Conservation (phyloP, 2,888 invertebrate species). For the Eilema sororculum region DNA sequence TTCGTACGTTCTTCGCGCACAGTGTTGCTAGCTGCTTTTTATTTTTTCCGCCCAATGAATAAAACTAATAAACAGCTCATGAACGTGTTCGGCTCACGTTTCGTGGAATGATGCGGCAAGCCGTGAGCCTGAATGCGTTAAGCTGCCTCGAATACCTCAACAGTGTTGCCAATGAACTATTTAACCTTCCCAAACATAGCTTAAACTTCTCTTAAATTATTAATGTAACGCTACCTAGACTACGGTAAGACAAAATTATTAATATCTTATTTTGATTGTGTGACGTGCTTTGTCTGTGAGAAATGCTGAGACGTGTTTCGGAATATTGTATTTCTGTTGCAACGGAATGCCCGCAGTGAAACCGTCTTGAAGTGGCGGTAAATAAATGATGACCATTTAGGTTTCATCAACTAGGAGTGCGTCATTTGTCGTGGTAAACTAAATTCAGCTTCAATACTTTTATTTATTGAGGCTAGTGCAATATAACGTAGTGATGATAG, state of each 20-base stretch:
- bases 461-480: no score
- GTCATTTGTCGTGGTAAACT: background rate
- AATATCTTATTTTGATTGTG: background rate
- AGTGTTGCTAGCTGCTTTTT: background rate
- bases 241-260: background rate
- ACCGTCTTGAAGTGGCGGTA: background rate
- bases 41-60: background rate
- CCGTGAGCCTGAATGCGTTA: background rate
- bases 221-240: background rate
- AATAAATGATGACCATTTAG: background rate
- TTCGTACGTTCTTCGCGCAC: background rate
- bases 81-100: background rate
- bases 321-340: background rate
- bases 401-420: background rate
- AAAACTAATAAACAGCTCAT: slow-evolving; percentile 8
- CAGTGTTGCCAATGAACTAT: background rate
- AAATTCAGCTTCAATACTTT: no score
- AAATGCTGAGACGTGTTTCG: background rate
- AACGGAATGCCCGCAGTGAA: background rate
- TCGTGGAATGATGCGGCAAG: background rate
- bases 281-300: background rate
- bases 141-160: background rate
- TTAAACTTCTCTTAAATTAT: slow-evolving; percentile 4
- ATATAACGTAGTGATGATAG: no score
- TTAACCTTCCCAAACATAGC: background rate